These are phyloP conservation scores for Sthenelais limicola DNA, from an alignment of 2,888 invertebrate genomes.

Conservation along the genomic window DNA sequence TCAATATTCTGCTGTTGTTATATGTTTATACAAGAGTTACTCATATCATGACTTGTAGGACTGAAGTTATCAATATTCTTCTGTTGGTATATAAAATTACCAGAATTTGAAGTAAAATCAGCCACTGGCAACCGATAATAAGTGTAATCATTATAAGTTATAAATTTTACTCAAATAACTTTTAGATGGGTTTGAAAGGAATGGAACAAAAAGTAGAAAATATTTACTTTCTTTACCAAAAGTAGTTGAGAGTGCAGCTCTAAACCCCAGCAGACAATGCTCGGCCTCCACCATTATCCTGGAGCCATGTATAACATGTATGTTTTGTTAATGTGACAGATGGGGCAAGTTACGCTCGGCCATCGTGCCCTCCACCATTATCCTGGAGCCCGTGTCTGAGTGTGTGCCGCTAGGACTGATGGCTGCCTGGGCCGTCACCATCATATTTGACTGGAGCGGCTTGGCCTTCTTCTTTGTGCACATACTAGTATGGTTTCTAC, in stretches of 20 bases:
- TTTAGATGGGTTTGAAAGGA: neutral
- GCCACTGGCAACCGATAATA: too few species aligned
- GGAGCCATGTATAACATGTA: neutral
- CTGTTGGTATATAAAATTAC: too few species aligned
- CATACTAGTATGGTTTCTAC: conserved; percentile 93
- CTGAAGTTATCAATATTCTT: too few species aligned
- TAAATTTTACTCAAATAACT: too few species aligned
- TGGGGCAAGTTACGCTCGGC: conserved; percentile 97
- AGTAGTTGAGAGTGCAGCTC: too few species aligned
- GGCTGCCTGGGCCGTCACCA: conserved; percentile 88
- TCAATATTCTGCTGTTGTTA: too few species aligned
- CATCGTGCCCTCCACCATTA: conserved; percentile 92
- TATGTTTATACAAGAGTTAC: too few species aligned
- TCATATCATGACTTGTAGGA: too few species aligned
- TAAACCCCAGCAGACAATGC: neutral
- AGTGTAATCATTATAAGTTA: too few species aligned
- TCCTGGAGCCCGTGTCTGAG: conserved; percentile 95
- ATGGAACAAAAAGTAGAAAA: too few species aligned
- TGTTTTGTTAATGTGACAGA: conserved; percentile 72
- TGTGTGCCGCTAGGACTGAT: conserved; percentile 94
- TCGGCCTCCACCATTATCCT: neutral
- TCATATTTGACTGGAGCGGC: conserved; percentile 89
- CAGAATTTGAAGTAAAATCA: too few species aligned
- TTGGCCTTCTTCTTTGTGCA: conserved; percentile 94
- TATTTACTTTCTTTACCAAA: too few species aligned